Conservation (phyloP, 2,113 vertebrate genomes). For the Nicator chloris region DNA sequence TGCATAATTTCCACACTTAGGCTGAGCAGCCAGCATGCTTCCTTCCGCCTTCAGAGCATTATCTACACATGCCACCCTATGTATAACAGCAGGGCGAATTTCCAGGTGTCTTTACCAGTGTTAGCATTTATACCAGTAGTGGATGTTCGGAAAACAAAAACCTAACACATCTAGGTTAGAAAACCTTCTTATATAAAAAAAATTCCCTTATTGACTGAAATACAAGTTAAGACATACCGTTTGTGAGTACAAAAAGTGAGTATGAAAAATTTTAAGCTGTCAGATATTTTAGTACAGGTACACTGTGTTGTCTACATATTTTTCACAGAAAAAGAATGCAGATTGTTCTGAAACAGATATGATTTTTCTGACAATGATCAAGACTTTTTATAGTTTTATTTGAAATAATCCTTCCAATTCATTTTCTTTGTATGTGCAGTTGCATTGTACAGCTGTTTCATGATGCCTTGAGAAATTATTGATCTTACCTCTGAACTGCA, state of each 20-base stretch:
- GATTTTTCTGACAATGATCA: neutral
- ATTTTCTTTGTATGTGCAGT: neutral
- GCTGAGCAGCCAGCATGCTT: neutral
- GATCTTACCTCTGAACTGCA: neutral
- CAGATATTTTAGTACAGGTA: neutral
- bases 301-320: neutral
- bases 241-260: neutral
- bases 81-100: neutral
- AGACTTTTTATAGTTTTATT: neutral
- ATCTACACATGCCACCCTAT: rapidly evolving
- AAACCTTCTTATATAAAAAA: neutral
- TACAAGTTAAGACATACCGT: neutral
- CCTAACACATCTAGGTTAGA: neutral
- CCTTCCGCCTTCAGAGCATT: neutral
- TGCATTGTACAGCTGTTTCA: neutral
- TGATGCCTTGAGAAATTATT: neutral
- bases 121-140: neutral
- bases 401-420: neutral
- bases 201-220: neutral
- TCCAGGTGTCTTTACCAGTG: neutral
- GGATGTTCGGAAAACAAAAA: neutral
- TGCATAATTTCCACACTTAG: neutral
- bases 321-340: neutral
- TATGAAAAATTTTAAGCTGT: neutral
- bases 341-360: neutral